Evolutionary conservation across 1,140 invertebrate genomes (phyloP), one percentile per base, ranked within the genome.

Genomic region (Maconellicoccus hirsutus): DNA sequence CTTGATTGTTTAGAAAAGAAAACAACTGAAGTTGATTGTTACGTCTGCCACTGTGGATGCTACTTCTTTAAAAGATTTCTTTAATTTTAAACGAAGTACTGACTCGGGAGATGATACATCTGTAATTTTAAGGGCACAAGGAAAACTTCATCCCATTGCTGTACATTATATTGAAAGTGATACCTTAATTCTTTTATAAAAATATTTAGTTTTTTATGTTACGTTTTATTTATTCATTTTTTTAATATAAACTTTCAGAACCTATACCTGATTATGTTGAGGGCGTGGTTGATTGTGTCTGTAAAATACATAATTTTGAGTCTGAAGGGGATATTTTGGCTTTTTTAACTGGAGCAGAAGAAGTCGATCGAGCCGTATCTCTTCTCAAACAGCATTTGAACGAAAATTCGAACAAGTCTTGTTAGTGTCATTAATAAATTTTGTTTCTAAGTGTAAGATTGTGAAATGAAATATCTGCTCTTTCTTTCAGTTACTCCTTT

Each of bases 11-110:
- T 80, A 91, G 85, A 96, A 94, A 85, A 83, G 94, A 16, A 86
- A 85, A 75, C 89, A 89, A 76, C 80, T 98, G 8, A 88, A 89
- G 76, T 74, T 98, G 0, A 88, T 99, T 23, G 86, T 99, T 14
- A 91, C 94, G 0, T 98, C 97, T 0, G 96, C 96, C 0, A 98
- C 97, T 0, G 86, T 98, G 71, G 93, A 98, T 79, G 94, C 94
- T 0, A 89, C 94, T 77, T 84, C 88, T 75, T 80, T 98, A 14
- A 84, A 85, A 73, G 85, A 92, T 74, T 98, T 94, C 81, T 98
- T 98, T 77, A 93, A 96, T 79, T 80, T 86, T 10, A 89, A 87
- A 73, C 79, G 83, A 25, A 81, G 80, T 0, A 82, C 80, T 66
- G 77, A 74, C 71, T 77, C 83, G 74, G 75, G 77, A 22, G 83